phyloP scores from a whole-genome alignment of 92 coral and sea anemone species.

The Montipora capitata region DNA sequence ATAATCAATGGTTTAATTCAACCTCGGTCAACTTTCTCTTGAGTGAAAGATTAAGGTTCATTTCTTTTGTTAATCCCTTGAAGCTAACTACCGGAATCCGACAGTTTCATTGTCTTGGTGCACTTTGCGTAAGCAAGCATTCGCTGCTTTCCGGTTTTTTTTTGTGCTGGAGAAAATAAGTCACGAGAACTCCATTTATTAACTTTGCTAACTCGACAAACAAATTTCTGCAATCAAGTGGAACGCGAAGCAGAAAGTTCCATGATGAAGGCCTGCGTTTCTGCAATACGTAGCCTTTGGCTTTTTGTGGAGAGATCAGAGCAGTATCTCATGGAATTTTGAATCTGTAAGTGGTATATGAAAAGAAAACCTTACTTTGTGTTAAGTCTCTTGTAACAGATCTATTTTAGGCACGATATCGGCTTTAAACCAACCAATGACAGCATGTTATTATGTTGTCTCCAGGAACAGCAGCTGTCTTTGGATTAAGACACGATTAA shows the following conservation, averaged over 20 bases:
- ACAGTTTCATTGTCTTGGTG: not conserved
- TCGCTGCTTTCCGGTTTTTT: not conserved
- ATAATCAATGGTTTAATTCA: too few species aligned
- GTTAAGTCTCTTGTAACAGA: not conserved
- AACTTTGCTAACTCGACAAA: not conserved
- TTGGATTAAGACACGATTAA: not conserved
- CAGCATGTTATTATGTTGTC: conserved; percentile 45
- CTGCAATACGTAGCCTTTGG: not conserved
- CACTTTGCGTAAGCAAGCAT: not conserved
- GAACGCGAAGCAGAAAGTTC: too few species aligned
- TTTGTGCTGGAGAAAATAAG: not conserved
- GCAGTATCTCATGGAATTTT: conserved; percentile 31
- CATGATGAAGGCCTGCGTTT: not conserved
- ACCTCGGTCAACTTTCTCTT: too few species aligned
- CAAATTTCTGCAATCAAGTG: not conserved
- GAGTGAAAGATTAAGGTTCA: too few species aligned
- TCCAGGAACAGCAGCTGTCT: conserved; percentile 85
- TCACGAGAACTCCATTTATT: not conserved
- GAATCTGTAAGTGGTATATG: not conserved
- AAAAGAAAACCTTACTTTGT: conserved; percentile 24
- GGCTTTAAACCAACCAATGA: conserved; percentile 73
- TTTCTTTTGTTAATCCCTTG: too few species aligned
- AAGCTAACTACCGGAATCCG: too few species aligned
- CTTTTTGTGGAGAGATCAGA: not conserved
- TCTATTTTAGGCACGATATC: conserved; percentile 8